Percentiles rank a stretch among this genome's conserved stretches.
phyloP scores from a whole-genome alignment of 2,888 invertebrate genomes.

The Dasysyrphus tricinctus region DNA sequence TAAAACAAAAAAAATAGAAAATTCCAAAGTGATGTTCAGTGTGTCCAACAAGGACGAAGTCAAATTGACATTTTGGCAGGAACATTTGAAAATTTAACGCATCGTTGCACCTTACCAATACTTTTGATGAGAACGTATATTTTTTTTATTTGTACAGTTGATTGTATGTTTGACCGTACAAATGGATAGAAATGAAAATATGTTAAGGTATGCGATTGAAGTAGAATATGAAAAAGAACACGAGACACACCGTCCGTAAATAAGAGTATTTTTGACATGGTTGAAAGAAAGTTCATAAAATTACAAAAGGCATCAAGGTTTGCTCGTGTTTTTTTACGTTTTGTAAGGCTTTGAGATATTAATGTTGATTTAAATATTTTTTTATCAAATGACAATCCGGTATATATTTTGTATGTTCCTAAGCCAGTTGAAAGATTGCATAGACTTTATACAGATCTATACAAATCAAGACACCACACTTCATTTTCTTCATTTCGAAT shows the following conservation, averaged over 20 bases:
- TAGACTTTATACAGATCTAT: too few relatives aligned
- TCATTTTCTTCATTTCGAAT: too few relatives aligned
- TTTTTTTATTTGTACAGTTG: conserved; percentile 21
- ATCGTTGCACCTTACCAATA: conserved; percentile 39
- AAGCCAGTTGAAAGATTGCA: too few relatives aligned
- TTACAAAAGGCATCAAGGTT: too few relatives aligned
- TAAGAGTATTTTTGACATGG: background rate
- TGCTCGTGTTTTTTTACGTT: too few relatives aligned
- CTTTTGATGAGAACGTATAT: conserved; percentile 41
- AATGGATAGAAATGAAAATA: conserved; percentile 11
- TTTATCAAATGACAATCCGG: too few relatives aligned
- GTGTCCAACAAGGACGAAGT: conserved; percentile 65
- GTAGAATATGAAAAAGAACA: background rate
- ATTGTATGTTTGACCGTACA: conserved; percentile 18
- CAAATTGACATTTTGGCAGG: conserved; percentile 69
- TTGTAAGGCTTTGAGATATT: too few relatives aligned
- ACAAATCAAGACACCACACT: too few relatives aligned
- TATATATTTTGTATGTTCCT: too few relatives aligned
- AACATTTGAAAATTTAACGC: conserved; percentile 55
- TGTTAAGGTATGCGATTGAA: background rate
- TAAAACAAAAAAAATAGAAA: conserved; percentile 1
- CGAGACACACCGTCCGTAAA: background rate
- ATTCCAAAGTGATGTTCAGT: conserved; percentile 46
- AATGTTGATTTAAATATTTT: too few relatives aligned
- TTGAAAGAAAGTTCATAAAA: too few relatives aligned